A percentile compares a stretch with the other conserved stretches of the same genome.
Evolutionary conservation across 2,888 invertebrate genomes (phyloP).

Genomic region (Sericinus montela): DNA sequence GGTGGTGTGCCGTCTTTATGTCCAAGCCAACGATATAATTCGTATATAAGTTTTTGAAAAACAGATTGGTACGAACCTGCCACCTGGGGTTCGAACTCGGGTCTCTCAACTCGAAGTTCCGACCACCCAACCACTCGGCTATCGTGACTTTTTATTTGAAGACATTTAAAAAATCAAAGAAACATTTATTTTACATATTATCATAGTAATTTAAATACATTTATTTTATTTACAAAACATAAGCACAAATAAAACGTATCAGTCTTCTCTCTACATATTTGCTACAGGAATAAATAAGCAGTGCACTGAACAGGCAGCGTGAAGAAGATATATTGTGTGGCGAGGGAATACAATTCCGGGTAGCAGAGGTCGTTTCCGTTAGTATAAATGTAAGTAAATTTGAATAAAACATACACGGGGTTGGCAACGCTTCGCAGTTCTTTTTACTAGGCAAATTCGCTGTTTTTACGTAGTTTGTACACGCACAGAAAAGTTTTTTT

Average conservation of each 20-base stretch:
- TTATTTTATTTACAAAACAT: too few relatives aligned
- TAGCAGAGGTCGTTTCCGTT: slow-evolving; percentile 74
- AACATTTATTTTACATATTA: too few relatives aligned
- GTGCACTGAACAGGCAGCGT: slow-evolving; percentile 38
- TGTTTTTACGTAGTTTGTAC: neutral
- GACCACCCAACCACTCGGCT: too few relatives aligned
- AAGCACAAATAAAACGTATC: slow-evolving; percentile 27
- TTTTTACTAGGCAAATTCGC: neutral
- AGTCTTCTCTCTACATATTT: slow-evolving; percentile 29
- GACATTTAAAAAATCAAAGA: too few relatives aligned
- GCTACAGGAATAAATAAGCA: slow-evolving; percentile 68
- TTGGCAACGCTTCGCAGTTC: slow-evolving; percentile 22
- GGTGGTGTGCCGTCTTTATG: too few relatives aligned
- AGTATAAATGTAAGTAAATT: slow-evolving; percentile 79
- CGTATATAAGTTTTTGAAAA: too few relatives aligned
- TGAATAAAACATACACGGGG: slow-evolving; percentile 73
- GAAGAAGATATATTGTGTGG: slow-evolving; percentile 76
- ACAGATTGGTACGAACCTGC: too few relatives aligned
- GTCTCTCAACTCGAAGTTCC: too few relatives aligned
- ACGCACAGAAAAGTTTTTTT: neutral
- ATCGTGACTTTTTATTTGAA: too few relatives aligned
- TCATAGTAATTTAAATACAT: too few relatives aligned
- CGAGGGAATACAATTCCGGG: slow-evolving; percentile 74
- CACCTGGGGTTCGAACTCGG: too few relatives aligned
- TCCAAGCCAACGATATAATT: too few relatives aligned